Evolutionary conservation across 2,113 vertebrate species (phyloP).

Genomic region (Patagioenas fasciata): DNA sequence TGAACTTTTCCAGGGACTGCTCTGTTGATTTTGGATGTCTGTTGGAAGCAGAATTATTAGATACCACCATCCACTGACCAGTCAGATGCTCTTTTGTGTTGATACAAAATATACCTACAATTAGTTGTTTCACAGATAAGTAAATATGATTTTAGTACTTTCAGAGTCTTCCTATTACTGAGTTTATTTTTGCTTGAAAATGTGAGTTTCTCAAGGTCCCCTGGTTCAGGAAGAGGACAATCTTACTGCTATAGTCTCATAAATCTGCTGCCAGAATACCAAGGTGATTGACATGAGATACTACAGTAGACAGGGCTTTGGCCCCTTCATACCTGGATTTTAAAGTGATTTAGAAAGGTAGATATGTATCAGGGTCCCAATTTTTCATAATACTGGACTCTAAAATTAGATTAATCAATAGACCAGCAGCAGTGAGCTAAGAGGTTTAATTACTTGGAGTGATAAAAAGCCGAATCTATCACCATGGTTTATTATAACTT

Average conservation of each 20-base stretch:
- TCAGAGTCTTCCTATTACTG: neutral
- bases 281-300: slow-evolving; percentile 12
- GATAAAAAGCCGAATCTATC: slow-evolving; percentile 20
- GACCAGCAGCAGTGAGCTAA: neutral
- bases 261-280: slow-evolving; percentile 16
- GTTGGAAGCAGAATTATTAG: neutral
- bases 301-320: neutral
- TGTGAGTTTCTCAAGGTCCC: neutral
- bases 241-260: neutral
- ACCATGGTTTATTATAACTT: neutral
- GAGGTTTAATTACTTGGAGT: neutral
- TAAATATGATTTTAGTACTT: neutral
- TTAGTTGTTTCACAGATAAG: neutral
- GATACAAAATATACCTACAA: neutral
- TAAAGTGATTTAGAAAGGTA: neutral
- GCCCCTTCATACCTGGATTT: neutral
- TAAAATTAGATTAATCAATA: slow-evolving; percentile 21
- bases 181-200: slow-evolving; percentile 28
- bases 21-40: neutral
- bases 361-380: neutral
- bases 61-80: neutral
- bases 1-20: neutral
- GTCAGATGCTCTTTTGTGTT: neutral
- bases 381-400: neutral
- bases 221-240: neutral